phyloP scores from a whole-genome alignment of 2,888 invertebrate genomes.

The Cosmia pyralina region DNA sequence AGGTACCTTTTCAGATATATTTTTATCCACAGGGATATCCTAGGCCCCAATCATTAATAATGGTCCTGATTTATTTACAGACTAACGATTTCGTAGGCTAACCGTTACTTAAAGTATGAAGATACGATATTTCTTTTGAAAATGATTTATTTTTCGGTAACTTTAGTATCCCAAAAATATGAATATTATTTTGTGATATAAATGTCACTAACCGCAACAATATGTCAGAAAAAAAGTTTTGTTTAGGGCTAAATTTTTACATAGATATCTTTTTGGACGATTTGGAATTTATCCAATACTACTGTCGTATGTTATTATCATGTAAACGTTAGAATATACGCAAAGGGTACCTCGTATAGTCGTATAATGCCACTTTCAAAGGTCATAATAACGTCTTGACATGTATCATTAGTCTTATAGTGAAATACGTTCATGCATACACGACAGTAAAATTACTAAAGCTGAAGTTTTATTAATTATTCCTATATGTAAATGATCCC shows the following conservation, averaged over 20 bases:
- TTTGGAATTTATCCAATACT: constrained; percentile 21
- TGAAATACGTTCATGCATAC: not conserved
- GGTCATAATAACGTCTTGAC: constrained; percentile 32
- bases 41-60: constrained; percentile 71
- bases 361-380: constrained; percentile 44
- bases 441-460: not conserved
- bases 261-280: not conserved
- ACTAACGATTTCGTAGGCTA: constrained; percentile 64
- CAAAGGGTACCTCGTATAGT: constrained; percentile 9
- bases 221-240: constrained; percentile 7
- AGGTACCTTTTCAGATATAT: not conserved
- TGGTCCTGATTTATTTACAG: constrained; percentile 72
- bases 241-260: not conserved
- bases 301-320: constrained; percentile 3
- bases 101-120: constrained; percentile 67
- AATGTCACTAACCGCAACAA: constrained; percentile 11
- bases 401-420: not conserved
- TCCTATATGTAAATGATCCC: no score
- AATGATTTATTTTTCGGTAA: constrained; percentile 10
- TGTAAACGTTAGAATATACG: not conserved
- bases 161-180: constrained; percentile 14
- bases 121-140: constrained; percentile 71
- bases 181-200: constrained; percentile 5
- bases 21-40: constrained; percentile 53
- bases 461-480: not conserved